Evolutionary conservation across 2,888 invertebrate genomes (phyloP).

Genomic region (Habrosyne pyritoides): DNA sequence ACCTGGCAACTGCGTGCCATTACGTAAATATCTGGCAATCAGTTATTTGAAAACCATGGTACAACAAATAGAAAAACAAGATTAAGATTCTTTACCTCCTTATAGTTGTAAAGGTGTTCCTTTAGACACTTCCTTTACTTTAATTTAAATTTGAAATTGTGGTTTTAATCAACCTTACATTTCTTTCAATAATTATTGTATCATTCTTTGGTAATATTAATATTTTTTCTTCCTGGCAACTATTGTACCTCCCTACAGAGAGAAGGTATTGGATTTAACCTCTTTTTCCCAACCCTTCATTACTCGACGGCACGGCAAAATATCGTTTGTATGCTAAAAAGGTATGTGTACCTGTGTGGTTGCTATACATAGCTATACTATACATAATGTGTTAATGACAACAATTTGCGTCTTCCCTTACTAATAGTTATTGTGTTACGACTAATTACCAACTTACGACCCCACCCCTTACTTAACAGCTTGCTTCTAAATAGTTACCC

Average conservation of each 20-base stretch:
- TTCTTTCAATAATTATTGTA: too few relatives aligned
- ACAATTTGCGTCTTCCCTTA: constrained; percentile 29
- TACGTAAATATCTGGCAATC: too few relatives aligned
- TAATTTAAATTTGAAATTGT: too few relatives aligned
- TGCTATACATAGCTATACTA: background rate
- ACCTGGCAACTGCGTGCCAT: too few relatives aligned
- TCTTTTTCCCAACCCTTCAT: background rate
- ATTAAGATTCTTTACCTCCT: too few relatives aligned
- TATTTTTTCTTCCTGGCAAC: background rate
- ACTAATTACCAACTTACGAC: constrained; percentile 32
- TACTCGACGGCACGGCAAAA: background rate
- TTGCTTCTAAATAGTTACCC: background rate
- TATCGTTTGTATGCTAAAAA: constrained; percentile 10
- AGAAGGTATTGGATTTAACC: background rate
- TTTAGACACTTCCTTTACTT: too few relatives aligned
- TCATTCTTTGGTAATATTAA: too few relatives aligned
- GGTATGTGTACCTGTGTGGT: background rate
- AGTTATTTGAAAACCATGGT: too few relatives aligned
- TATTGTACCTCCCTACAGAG: background rate
- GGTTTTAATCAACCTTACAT: too few relatives aligned
- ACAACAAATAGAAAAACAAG: too few relatives aligned
- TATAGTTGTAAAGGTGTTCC: too few relatives aligned
- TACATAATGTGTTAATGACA: constrained; percentile 24
- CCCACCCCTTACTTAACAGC: background rate
- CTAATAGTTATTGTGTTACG: constrained; percentile 35